These are phyloP conservation scores for Lycocerus yunnanus DNA, from an alignment of 2,888 invertebrate species.

Conservation along the genomic window DNA sequence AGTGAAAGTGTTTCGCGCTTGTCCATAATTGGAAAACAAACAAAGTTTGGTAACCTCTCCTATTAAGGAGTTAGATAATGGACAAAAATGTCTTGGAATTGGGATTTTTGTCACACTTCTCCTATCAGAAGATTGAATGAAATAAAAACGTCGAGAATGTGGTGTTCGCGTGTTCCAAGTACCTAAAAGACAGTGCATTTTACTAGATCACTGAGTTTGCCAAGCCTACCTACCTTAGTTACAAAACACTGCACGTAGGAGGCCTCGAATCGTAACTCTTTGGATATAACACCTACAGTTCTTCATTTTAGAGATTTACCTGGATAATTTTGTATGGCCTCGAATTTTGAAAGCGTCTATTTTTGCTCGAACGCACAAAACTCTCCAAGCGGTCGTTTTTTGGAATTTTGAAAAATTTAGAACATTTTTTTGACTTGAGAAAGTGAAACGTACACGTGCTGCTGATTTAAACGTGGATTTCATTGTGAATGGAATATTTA, in stretches of 20 bases:
- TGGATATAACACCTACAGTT: conserved; percentile 33
- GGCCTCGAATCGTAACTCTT: conserved; percentile 32
- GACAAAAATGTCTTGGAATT: neutral
- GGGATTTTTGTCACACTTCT: neutral
- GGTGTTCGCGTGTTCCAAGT: conserved; percentile 27
- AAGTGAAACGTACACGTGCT: neutral
- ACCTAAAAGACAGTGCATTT: conserved; percentile 25
- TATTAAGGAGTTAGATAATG: neutral
- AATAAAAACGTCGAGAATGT: conserved; percentile 22
- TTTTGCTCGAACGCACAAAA: neutral
- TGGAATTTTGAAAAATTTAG: neutral
- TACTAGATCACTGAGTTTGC: conserved; percentile 31
- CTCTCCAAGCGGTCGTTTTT: neutral
- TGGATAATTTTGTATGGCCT: conserved; percentile 19
- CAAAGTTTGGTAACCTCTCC: neutral
- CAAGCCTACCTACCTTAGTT: conserved; percentile 31
- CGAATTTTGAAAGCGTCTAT: conserved; percentile 15
- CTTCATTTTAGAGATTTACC: conserved; percentile 24
- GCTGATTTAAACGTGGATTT: neutral
- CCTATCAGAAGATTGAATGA: conserved; percentile 9
- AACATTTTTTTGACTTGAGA: neutral
- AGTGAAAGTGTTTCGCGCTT: neutral
- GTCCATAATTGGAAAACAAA: neutral
- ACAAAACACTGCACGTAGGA: conserved; percentile 35
- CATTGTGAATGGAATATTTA: conserved; percentile 13